phyloP scores from a whole-genome alignment of 2,113 vertebrate genomes.

The Ariopsis seemanni region DNA sequence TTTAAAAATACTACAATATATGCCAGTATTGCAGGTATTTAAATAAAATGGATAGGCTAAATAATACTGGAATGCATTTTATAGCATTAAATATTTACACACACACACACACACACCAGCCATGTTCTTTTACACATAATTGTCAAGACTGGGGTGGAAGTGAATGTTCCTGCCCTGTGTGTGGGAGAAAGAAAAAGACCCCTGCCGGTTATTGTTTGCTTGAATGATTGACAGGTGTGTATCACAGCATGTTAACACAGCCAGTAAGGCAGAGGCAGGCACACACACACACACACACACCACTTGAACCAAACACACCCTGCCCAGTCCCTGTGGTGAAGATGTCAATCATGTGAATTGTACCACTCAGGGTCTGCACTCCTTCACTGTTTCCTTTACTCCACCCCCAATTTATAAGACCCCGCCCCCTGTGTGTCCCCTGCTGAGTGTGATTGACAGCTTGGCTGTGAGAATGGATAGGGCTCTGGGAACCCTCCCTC shows the following conservation, averaged over 20 bases:
- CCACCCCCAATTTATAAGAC: conserved; percentile 50
- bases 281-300: conserved; percentile 27
- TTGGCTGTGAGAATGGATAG: conserved; percentile 57
- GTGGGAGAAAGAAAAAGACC: conserved; percentile 6
- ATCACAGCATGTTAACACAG: conserved; percentile 37
- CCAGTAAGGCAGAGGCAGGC: conserved; percentile 4
- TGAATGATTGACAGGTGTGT: conserved; percentile 52
- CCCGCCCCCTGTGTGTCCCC: conserved; percentile 38
- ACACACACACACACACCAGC: not conserved
- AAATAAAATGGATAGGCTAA: no score
- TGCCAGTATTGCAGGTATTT: no score
- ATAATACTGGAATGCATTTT: not conserved
- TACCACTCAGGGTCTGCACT: conserved; percentile 31
- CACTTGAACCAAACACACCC: conserved; percentile 39
- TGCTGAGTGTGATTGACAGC: conserved; percentile 55
- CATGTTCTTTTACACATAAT: conserved; percentile 36
- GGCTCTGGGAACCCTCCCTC: conserved; percentile 39
- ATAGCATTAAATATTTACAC: not conserved
- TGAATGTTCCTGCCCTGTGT: conserved; percentile 16
- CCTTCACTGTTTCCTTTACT: conserved; percentile 29
- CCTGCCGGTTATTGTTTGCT: conserved; percentile 43
- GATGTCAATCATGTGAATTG: conserved; percentile 55
- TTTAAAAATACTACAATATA: no score
- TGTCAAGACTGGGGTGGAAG: conserved; percentile 9
- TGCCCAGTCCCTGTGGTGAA: conserved; percentile 25